Base-by-base conservation (phyloP, 2,888 invertebrate genomes). In the Dynastes hyllus region DNA sequence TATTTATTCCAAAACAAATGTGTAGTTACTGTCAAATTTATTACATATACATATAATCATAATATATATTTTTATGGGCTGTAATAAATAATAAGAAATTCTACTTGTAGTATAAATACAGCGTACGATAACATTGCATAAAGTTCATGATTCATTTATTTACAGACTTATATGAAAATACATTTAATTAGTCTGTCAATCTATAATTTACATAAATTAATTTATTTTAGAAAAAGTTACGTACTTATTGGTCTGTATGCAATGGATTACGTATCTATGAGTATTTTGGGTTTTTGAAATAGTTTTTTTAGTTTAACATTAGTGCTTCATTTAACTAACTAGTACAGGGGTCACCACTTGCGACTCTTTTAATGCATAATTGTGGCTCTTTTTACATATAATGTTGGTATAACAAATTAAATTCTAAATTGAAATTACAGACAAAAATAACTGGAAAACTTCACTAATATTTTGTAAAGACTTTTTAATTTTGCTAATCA, bases 1-100 rank as follows among this genome's bases (percentile, higher is more conserved):
- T 77, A 77, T 67, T 77, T 77, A 76, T 76, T 65, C 71, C 45
- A 63, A 75, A 75, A 75, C 73, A 75, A 75, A 75, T 63, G 73
- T 75, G 50, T 75, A 63, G 61, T 75, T 75, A 75, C 61, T 75
- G 73, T 75, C 73, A 75, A 75, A 58, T 50, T 75, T 50, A 75
- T 75, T 75, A 71, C 73, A 61, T 75, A 51, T 29, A 69, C 69
- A 69, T 69, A 75, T 27, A 75, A 45, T 75, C 40, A 75, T 71
- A 40, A 55, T 58, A 71, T 71, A 58, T 71, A 55, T 37, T 71
- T 71, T 71, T 58, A 71, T 37, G 40, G 16, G 37, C 40, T 9
- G 71, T 32, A 55, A 71, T 71, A 71, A 71, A 71, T 71, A 71
- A 55, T 55, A 55, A 71, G 71, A 71, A 71, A 55, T 69, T 69